phyloP scores from a whole-genome alignment of 2,797 vertebrate species.

The Bradypodion pumilum region DNA sequence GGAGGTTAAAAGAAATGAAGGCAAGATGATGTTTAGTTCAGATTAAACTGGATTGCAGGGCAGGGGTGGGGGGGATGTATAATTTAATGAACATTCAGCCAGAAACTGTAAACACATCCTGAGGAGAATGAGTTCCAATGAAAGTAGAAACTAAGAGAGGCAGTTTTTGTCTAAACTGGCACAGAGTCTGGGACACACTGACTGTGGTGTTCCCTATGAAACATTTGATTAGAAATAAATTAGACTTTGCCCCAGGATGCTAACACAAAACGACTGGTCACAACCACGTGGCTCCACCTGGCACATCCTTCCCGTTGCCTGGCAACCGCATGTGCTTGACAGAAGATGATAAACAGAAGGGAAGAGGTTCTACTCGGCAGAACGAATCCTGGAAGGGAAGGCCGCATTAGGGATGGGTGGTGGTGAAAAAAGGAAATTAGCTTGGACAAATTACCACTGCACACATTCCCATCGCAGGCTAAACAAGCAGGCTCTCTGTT shows the following conservation, averaged over 20 bases:
- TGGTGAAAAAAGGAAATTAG: constrained; percentile 22
- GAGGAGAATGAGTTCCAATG: constrained; percentile 16
- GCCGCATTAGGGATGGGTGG: constrained; percentile 14
- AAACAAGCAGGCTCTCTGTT: constrained; percentile 24
- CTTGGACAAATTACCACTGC: constrained; percentile 33
- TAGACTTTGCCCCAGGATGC: constrained; percentile 27
- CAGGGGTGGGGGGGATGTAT: background rate
- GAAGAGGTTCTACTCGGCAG: constrained; percentile 11
- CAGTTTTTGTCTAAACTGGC: constrained; percentile 32
- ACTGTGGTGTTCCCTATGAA: constrained; percentile 11
- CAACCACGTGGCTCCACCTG: constrained; percentile 34
- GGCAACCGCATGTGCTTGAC: constrained; percentile 61
- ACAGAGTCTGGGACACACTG: constrained; percentile 19
- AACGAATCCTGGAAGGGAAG: constrained; percentile 14
- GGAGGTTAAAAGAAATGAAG: background rate
- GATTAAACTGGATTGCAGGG: background rate
- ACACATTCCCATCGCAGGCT: constrained; percentile 14
- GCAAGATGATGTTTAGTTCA: background rate
- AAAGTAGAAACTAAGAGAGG: constrained; percentile 36
- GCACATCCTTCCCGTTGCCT: constrained; percentile 64
- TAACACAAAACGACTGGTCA: constrained; percentile 46
- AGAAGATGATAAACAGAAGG: constrained; percentile 50
- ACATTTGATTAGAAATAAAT: constrained; percentile 36
- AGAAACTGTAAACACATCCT: constrained; percentile 36
- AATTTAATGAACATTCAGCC: constrained; percentile 28